These are phyloP conservation scores for Diabrotica virgifera DNA, from an alignment of 1,140 invertebrate species.

Conservation along the genomic window DNA sequence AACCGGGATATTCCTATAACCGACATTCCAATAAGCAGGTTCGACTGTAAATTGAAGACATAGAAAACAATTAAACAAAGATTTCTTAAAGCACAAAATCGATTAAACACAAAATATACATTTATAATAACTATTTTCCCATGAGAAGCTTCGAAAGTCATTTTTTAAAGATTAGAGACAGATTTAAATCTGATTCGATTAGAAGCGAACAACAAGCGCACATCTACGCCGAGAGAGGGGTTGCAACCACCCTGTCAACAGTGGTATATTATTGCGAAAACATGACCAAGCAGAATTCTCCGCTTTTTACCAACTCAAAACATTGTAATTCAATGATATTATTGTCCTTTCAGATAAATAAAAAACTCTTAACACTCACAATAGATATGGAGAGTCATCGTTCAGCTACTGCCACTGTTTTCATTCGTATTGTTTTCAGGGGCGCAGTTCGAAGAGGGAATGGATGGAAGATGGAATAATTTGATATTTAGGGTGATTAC, in stretches of 20 bases:
- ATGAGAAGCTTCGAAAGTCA: constrained; percentile 28
- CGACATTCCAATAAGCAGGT: too few species aligned
- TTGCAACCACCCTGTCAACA: constrained; percentile 32
- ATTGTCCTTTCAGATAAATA: constrained; percentile 44
- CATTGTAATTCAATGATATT: constrained; percentile 46
- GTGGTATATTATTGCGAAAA: constrained; percentile 43
- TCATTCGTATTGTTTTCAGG: constrained; percentile 7
- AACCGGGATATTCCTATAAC: too few species aligned
- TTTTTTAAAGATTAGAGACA: constrained; percentile 41
- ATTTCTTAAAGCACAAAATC: too few species aligned
- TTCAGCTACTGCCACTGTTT: constrained; percentile 31
- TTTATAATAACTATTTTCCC: constrained; percentile 19
- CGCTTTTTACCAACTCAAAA: constrained; percentile 41
- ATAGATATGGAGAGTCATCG: constrained; percentile 41
- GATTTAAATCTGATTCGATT: constrained; percentile 38
- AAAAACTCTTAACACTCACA: constrained; percentile 38
- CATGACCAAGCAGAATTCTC: constrained; percentile 37
- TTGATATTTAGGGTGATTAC: not conserved
- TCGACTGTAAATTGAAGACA: too few species aligned
- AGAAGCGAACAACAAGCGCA: constrained; percentile 18
- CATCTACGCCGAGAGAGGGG: constrained; percentile 23
- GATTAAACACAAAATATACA: too few species aligned
- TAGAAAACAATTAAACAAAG: too few species aligned
- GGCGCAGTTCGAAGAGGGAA: not conserved
- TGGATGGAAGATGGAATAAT: not conserved